Conservation (phyloP, 1,140 invertebrate species). For the Tetranychus urticae region DNA sequence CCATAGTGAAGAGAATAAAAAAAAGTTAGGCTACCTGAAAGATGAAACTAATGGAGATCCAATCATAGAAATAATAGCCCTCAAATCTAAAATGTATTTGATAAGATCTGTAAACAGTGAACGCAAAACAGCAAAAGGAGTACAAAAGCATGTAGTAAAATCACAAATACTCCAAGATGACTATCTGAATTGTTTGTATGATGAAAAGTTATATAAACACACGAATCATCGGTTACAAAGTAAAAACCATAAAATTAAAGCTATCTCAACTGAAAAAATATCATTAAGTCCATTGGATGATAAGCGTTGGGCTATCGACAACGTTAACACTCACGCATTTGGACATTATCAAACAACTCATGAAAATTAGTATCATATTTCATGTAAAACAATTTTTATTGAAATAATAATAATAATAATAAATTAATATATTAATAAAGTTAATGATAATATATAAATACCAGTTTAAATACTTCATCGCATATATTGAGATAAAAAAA, state of each 20-base stretch:
- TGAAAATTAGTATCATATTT: too few species aligned
- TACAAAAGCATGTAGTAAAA: not conserved
- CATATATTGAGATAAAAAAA: too few species aligned
- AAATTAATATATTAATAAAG: not conserved
- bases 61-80: conserved; percentile 18
- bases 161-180: not conserved
- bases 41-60: conserved; percentile 19
- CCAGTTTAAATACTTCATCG: too few species aligned
- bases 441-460: not conserved
- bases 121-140: not conserved
- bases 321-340: too few species aligned
- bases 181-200: not conserved
- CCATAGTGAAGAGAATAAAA: conserved; percentile 20
- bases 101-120: not conserved
- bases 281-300: not conserved
- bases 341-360: too few species aligned
- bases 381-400: not conserved
- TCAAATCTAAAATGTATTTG: conserved; percentile 18
- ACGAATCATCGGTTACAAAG: not conserved
- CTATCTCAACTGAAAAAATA: not conserved
- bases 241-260: not conserved
- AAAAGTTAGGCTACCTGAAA: conserved; percentile 26
- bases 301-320: too few species aligned
- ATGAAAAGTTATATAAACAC: not conserved
- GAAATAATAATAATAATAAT: not conserved